Base-by-base conservation (phyloP, 92 coral and sea anemone species). In the Parazoanthus swiftii region DNA sequence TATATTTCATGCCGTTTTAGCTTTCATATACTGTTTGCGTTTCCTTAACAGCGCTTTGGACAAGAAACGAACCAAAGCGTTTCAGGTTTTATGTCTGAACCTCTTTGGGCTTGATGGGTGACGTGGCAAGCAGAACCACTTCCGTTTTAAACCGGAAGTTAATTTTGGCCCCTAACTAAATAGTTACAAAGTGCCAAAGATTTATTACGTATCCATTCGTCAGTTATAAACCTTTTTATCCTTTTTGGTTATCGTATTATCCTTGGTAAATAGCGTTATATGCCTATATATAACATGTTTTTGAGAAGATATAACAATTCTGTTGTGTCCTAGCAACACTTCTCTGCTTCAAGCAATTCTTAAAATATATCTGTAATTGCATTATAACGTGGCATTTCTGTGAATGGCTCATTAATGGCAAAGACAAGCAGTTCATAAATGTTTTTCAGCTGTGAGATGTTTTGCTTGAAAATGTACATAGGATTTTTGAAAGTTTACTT, bases 111-210 rank as follows among this genome's bases (percentile, higher is more conserved):
- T 0, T 8, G 79, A 35, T 3, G 39, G 42, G 26, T 80, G 85
- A 80, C 85, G 85, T 80, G 85, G 85, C 85, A 80, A 29, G 26
- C 8, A 37, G 68, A 56, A 11, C 29, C 25, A 56, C 85, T 80
- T 80, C 85, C 85, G 73, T 29, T 80, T 56, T 58, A 14, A 76
- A 76, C 79, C 79, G 79, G 79, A 75, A 75, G 79, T 75, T 4
- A 4, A 0, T 5, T 18, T 20, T 63, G 7, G 70, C 70, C 70
- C 70, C n/a, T 54, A 13, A 1, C 14, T 54, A 63, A 63, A 20
- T 37, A 74, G 23, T 20, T 42, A 0, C 26, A 37, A 37, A 37
- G 21, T 7, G 48, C 44, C 48, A 37, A 13, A 74, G 10, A 39
- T 76, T 39, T 5, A 39, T 76, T 74, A 18, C 10, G 13, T 48